phyloP scores from a whole-genome alignment of 2,113 vertebrate species.

The Elaphurus davidianus region DNA sequence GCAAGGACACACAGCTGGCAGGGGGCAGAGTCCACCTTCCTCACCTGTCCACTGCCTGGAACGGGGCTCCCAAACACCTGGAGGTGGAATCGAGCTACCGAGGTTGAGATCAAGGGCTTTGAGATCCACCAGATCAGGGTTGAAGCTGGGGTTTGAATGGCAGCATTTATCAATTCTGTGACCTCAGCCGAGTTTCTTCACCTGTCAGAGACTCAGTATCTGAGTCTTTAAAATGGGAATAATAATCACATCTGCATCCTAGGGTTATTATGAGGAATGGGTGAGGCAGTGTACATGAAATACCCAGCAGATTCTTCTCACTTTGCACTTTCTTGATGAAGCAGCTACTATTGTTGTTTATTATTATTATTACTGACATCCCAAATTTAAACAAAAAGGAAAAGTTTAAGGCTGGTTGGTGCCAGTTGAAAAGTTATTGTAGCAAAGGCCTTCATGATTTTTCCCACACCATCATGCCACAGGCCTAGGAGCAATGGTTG shows the following conservation, averaged over 20 bases:
- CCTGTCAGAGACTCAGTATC: background rate
- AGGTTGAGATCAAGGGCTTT: background rate
- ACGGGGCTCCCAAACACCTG: rapidly evolving
- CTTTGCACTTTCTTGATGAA: background rate
- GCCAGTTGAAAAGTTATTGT: background rate
- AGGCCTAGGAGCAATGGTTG: background rate
- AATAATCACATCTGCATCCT: background rate
- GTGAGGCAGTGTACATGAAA: background rate
- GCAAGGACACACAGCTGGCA: background rate
- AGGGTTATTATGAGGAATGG: background rate
- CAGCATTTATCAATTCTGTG: background rate
- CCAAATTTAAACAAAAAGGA: background rate
- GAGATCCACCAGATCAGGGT: too few species aligned
- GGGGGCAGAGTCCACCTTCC: background rate
- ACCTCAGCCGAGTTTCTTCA: background rate
- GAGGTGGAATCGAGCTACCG: background rate
- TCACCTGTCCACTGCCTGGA: background rate
- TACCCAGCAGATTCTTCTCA: background rate
- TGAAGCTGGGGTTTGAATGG: background rate
- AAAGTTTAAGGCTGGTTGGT: background rate
- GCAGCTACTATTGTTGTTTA: background rate
- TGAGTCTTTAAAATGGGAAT: background rate
- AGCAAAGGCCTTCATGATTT: background rate
- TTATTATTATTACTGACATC: background rate
- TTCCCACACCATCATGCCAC: background rate